Evolutionary conservation across 1,140 invertebrate species (phyloP), one percentile per base, ranked within the genome.

Genomic region (Reticulitermes speratus): DNA sequence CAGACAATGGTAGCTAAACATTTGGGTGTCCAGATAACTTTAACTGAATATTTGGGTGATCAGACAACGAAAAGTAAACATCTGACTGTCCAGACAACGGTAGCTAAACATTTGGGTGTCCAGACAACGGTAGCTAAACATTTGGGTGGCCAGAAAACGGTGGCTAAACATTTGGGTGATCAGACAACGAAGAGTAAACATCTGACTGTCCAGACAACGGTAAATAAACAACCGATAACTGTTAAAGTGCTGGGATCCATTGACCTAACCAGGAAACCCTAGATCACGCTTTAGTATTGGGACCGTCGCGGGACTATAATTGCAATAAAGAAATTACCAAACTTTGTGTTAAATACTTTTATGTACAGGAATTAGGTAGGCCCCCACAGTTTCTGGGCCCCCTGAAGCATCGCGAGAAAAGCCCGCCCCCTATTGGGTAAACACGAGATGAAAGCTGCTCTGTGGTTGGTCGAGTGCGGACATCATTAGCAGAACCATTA

Each of bases 401-500:
- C n/a, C 65, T 75, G 7, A 75, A 75, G 65, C n/a, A 30, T 75
- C 6, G 65, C 65, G n/a, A 75, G 65, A 75, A 30, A 75, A 75
- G 25, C 65, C 65, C n/a, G 65, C 65, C 65, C 65, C 65, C 65
- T 30, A 30, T 75, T 75, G 65, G 65, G 65, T 75, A 75, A 75
- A 75, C 65, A 75, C 65, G 2, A 75, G 65, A n/a, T 30, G 65
- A 75, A 75, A 75, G 65, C 65, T 75, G 65, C 65, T 75, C 65
- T 75, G 65, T 75, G 65, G 65, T 75, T 75, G 65, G 65, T 75
- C 65, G 25, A n/a, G 6, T 75, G n/a, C 65, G n/a, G 65, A n/a
- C n/a, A 30, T 75, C 65, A 75, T 75, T 75, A 75, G 65, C 7
- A 25, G 65, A 75, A 75, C 65, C 65, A 75, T 75, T 75, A 75